These are phyloP conservation scores for Orchestes rusci DNA, from an alignment of 2,888 invertebrate genomes.

Conservation along the genomic window DNA sequence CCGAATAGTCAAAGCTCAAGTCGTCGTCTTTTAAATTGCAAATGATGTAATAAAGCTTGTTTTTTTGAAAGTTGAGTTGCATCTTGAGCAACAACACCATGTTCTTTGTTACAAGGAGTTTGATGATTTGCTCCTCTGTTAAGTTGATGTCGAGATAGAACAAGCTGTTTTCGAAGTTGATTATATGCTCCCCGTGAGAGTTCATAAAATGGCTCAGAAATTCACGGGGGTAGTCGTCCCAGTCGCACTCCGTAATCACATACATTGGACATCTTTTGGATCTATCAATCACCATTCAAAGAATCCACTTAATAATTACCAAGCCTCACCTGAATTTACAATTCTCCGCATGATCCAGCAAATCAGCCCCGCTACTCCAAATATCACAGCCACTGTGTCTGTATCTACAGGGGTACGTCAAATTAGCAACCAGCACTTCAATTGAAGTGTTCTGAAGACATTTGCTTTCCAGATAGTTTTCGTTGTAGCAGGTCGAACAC, in stretches of 20 bases:
- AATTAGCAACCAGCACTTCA: slow-evolving; percentile 17
- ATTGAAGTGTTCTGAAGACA: slow-evolving; percentile 22
- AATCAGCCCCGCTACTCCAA: slow-evolving; percentile 16
- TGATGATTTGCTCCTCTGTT: slow-evolving; percentile 28
- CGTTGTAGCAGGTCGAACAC: slow-evolving; percentile 32
- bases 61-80: slow-evolving; percentile 27
- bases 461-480: slow-evolving; percentile 24
- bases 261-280: slow-evolving; percentile 23
- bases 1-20: slow-evolving; percentile 30
- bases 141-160: slow-evolving; percentile 34
- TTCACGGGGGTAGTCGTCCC: slow-evolving; percentile 29
- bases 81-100: slow-evolving; percentile 33
- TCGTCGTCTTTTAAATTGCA: slow-evolving; percentile 33
- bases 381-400: slow-evolving; percentile 22
- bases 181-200: slow-evolving; percentile 32
- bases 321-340: slow-evolving; percentile 22
- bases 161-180: slow-evolving; percentile 31
- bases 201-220: slow-evolving; percentile 34
- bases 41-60: slow-evolving; percentile 33
- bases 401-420: slow-evolving; percentile 21
- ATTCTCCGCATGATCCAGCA: slow-evolving; percentile 20
- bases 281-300: no score
- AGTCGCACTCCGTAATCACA: slow-evolving; percentile 12
- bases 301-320: no score
- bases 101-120: slow-evolving; percentile 32